Percentiles rank a stretch among this genome's conserved stretches.
Conservation (phyloP, 2,888 invertebrate species). For the Girardia tigrina region DNA sequence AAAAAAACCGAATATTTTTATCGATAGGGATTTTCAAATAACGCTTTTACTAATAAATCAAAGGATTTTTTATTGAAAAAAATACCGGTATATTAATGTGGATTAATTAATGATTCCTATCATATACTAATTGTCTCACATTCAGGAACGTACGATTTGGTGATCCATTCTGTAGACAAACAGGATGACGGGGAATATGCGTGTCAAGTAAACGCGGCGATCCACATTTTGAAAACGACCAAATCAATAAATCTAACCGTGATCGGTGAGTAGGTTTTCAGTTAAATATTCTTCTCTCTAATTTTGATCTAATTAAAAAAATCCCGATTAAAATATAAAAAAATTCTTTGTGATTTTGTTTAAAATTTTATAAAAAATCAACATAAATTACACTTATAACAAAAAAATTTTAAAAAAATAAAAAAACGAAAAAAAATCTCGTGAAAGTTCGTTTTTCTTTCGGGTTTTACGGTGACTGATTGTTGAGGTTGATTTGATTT, state of each 20-base stretch:
- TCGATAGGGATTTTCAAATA: no score
- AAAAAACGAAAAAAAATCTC: background rate
- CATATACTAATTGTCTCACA: conserved; percentile 23
- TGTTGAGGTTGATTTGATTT: conserved; percentile 19
- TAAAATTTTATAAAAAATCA: no score
- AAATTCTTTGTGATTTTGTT: background rate
- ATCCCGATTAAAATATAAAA: background rate
- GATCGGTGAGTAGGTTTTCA: conserved; percentile 20
- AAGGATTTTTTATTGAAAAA: background rate
- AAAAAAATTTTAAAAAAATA: background rate
- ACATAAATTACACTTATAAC: no score
- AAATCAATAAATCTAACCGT: conserved; percentile 23
- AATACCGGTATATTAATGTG: background rate
- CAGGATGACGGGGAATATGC: conserved; percentile 18
- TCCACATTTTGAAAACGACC: background rate
- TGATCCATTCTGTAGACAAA: conserved; percentile 17
- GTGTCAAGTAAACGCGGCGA: conserved; percentile 16
- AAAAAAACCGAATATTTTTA: no score
- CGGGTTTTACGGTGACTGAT: conserved; percentile 6
- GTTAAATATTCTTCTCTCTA: conserved; percentile 1
- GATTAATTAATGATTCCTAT: conserved; percentile 13
- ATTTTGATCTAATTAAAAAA: conserved; percentile 20
- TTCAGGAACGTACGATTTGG: conserved; percentile 19
- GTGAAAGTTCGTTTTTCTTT: conserved; percentile 2
- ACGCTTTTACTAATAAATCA: conserved; percentile 6